These are phyloP conservation scores for Dolichomitus sp. DNA, from an alignment of 2,888 invertebrate species.

Conservation along the genomic window DNA sequence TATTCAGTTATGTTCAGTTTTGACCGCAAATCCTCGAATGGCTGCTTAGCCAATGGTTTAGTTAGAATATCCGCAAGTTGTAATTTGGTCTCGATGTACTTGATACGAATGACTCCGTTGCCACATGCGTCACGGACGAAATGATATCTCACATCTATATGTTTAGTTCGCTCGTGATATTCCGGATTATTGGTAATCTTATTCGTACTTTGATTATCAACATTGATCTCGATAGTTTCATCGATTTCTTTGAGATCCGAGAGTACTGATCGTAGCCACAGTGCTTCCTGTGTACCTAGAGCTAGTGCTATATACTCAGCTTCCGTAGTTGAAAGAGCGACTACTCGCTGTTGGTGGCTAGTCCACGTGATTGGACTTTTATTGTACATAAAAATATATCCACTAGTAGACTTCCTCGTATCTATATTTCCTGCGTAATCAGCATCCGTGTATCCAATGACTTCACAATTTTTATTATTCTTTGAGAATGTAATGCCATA, in stretches of 20 bases:
- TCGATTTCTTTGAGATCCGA: too few relatives aligned
- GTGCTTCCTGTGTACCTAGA: slow-evolving; percentile 7
- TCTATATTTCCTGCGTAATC: too few relatives aligned
- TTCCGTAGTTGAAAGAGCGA: slow-evolving; percentile 16
- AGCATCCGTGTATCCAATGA: too few relatives aligned
- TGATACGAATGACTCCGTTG: not conserved
- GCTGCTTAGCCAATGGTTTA: not conserved
- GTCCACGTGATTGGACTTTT: slow-evolving; percentile 15
- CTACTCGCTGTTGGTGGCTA: slow-evolving; percentile 22
- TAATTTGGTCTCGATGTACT: not conserved
- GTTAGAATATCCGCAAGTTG: slow-evolving; percentile 3
- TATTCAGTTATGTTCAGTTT: not conserved
- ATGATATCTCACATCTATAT: not conserved
- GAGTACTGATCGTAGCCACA: not conserved
- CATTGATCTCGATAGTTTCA: not conserved
- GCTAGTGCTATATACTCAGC: slow-evolving; percentile 5
- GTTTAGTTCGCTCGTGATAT: not conserved
- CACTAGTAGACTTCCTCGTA: slow-evolving; percentile 3
- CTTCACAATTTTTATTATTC: not conserved
- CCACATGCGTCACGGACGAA: not conserved
- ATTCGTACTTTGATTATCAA: slow-evolving; percentile 6
- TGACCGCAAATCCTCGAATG: not conserved
- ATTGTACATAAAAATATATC: slow-evolving; percentile 6
- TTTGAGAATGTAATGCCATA: slow-evolving; percentile 10
- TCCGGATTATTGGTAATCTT: not conserved